phyloP scores from a whole-genome alignment of 2,888 invertebrate species.

The Tenodera sinensis region DNA sequence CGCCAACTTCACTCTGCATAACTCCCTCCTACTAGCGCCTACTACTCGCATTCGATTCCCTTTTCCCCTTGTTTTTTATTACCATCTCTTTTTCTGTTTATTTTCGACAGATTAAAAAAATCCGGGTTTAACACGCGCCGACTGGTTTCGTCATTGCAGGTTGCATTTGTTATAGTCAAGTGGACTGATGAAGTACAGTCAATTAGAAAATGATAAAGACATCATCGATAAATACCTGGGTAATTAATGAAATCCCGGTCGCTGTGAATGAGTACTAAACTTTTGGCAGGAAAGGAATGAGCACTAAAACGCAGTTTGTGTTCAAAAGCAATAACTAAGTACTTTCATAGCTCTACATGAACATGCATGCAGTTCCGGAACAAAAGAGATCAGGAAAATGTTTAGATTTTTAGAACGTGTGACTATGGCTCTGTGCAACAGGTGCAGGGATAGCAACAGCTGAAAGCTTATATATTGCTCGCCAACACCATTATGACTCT shows the following conservation, averaged over 20 bases:
- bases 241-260: not conserved
- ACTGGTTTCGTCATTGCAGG: constrained; percentile 6
- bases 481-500: too few species aligned
- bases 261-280: not conserved
- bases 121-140: constrained; percentile 1
- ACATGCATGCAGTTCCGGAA: not conserved
- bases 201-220: not conserved
- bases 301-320: not conserved
- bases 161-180: constrained; percentile 9
- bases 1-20: not conserved
- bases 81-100: not conserved
- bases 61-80: not conserved
- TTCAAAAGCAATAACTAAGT: not conserved
- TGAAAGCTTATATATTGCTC: too few species aligned
- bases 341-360: not conserved
- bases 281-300: not conserved
- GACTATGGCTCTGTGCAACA: too few species aligned
- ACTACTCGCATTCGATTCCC: not conserved
- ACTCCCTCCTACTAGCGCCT: not conserved
- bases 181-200: constrained; percentile 8
- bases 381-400: too few species aligned
- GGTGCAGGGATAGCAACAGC: too few species aligned
- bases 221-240: not conserved
- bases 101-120: not conserved
- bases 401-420: too few species aligned